Conservation (phyloP, 2,797 vertebrate genomes). For the Alauda arvensis region DNA sequence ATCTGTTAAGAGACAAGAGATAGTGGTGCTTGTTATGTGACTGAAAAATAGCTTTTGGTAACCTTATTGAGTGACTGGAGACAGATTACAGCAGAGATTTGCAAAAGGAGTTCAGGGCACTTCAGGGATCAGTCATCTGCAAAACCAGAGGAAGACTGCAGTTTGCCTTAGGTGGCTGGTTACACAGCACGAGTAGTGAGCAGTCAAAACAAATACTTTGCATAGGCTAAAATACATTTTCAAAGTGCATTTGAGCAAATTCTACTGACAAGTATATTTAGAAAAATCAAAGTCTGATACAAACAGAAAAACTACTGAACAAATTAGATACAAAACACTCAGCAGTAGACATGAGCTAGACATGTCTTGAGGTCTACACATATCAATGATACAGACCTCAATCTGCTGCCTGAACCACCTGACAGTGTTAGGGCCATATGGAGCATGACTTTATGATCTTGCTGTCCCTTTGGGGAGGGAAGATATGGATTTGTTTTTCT, state of each 20-base stretch:
- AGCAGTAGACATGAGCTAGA: not conserved
- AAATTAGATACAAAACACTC: not conserved
- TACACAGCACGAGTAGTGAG: not conserved
- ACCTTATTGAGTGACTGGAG: constrained; percentile 21
- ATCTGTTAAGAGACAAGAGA: not conserved
- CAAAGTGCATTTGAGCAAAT: constrained; percentile 26
- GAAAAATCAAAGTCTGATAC: constrained; percentile 20
- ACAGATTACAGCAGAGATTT: constrained; percentile 8
- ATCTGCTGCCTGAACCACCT: not conserved
- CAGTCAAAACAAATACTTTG: constrained; percentile 51
- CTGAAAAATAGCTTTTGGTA: constrained; percentile 20
- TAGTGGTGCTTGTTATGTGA: not conserved
- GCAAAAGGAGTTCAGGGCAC: not conserved
- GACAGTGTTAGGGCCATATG: not conserved
- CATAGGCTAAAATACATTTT: constrained; percentile 16
- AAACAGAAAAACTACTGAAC: not conserved
- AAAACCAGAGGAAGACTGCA: constrained; percentile 14
- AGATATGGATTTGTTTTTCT: not conserved
- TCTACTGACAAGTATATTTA: constrained; percentile 23
- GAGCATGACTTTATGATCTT: not conserved
- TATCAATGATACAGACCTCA: not conserved
- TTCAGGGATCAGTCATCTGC: constrained; percentile 40
- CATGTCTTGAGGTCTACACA: not conserved
- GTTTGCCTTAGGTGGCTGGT: constrained; percentile 51
- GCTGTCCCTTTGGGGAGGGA: not conserved